These are phyloP conservation scores for Sphaerophoria rueppellii DNA, from an alignment of 2,888 invertebrate species.

Conservation along the genomic window DNA sequence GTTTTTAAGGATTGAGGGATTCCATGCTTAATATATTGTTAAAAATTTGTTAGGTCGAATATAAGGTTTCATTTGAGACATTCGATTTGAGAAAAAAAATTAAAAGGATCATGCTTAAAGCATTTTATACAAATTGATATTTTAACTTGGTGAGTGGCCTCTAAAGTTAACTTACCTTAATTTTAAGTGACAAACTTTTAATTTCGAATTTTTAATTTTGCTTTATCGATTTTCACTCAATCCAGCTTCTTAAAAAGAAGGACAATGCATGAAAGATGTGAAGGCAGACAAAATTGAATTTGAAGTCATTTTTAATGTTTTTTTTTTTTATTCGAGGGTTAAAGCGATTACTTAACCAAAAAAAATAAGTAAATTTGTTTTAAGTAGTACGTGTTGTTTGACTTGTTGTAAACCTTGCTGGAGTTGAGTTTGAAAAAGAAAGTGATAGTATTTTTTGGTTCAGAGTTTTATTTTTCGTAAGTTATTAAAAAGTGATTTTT, in stretches of 20 bases:
- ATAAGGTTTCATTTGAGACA: too few species aligned
- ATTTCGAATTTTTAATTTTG: slow-evolving; percentile 6
- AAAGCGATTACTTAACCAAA: slow-evolving; percentile 30
- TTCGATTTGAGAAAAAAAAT: too few species aligned
- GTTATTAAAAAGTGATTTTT: too few species aligned
- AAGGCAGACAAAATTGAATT: slow-evolving; percentile 43
- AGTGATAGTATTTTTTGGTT: too few species aligned
- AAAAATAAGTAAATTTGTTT: slow-evolving; percentile 23
- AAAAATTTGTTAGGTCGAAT: too few species aligned
- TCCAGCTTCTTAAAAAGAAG: slow-evolving; percentile 63
- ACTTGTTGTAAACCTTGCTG: neutral
- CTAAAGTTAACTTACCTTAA: slow-evolving; percentile 50
- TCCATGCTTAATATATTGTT: too few species aligned
- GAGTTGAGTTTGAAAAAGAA: too few species aligned
- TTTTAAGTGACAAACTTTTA: neutral
- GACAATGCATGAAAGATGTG: slow-evolving; percentile 65
- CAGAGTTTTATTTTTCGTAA: too few species aligned
- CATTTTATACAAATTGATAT: too few species aligned
- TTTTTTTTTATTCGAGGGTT: neutral
- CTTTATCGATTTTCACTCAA: slow-evolving; percentile 36
- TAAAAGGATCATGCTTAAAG: too few species aligned
- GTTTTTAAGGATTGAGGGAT: too few species aligned
- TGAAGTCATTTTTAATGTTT: neutral
- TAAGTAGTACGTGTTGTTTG: slow-evolving; percentile 20
- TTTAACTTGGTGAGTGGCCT: too few species aligned